These are phyloP conservation scores for Acinonyx jubatus DNA, from an alignment of 2,113 vertebrate species.

Conservation along the genomic window DNA sequence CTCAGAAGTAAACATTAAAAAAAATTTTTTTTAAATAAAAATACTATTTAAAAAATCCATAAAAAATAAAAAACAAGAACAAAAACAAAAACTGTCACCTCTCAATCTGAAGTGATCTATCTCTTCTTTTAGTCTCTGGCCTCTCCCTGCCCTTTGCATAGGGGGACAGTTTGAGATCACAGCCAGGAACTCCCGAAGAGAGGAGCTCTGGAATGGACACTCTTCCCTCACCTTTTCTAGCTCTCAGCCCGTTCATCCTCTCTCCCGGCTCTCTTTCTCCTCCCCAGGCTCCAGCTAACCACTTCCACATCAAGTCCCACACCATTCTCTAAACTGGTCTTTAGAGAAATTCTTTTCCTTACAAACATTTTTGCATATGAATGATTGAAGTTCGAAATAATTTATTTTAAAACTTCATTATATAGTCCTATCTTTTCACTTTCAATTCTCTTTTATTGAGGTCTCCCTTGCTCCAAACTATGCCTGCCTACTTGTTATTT, in stretches of 20 bases:
- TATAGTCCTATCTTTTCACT: not conserved
- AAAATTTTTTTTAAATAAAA: not conserved
- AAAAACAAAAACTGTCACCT: not conserved
- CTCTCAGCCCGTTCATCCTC: not conserved
- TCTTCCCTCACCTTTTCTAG: not conserved
- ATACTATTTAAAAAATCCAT: not conserved
- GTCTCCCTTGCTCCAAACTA: not conserved
- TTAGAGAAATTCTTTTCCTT: not conserved
- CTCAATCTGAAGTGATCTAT: not conserved
- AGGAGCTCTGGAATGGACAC: not conserved
- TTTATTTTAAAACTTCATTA: not conserved
- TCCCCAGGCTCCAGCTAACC: not conserved
- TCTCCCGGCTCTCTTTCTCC: not conserved
- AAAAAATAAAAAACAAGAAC: not conserved
- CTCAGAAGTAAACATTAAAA: no score
- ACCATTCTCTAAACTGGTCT: not conserved
- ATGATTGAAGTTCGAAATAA: not conserved
- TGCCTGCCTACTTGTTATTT: not conserved
- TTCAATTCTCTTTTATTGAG: not conserved
- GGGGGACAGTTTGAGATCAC: not conserved
- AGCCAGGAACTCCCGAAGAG: not conserved
- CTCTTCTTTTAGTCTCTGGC: not conserved
- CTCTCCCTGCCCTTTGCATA: not conserved
- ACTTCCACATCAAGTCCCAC: not conserved
- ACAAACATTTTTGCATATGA: not conserved